Percentiles rank a stretch among this genome's conserved stretches.
phyloP scores from a whole-genome alignment of 2,797 vertebrate species.

The Podarcis lilfordi region DNA sequence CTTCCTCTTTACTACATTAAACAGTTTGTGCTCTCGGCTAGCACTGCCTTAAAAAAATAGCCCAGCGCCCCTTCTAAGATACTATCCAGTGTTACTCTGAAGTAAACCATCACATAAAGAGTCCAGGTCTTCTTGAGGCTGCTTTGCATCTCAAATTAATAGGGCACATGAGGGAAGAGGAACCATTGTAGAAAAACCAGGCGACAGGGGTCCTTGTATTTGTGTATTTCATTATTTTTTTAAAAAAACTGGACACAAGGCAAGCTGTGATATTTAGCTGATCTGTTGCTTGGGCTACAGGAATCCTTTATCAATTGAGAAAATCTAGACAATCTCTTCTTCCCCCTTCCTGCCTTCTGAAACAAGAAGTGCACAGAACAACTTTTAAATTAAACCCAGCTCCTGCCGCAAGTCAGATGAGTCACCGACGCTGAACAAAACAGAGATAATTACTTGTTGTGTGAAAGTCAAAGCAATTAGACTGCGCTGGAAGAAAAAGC shows the following conservation, averaged over 20 bases:
- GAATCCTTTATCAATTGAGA: background rate
- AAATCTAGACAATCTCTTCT: accelerated
- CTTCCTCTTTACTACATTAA: slow-evolving; percentile 51
- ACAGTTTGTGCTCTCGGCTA: slow-evolving; percentile 47
- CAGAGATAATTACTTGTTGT: background rate
- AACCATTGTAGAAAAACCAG: background rate
- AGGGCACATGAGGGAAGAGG: background rate
- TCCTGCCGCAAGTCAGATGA: background rate
- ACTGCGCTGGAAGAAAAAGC: slow-evolving; percentile 19
- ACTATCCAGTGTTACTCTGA: background rate
- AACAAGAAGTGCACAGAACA: accelerated
- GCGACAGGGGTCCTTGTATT: background rate
- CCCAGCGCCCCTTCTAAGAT: background rate
- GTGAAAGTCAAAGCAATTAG: slow-evolving; percentile 45
- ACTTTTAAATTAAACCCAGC: slow-evolving; percentile 4
- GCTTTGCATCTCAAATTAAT: slow-evolving; percentile 25
- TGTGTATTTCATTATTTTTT: background rate
- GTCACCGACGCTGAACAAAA: background rate
- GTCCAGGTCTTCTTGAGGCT: slow-evolving; percentile 9
- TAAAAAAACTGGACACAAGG: background rate
- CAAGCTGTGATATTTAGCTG: background rate
- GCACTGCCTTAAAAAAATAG: background rate
- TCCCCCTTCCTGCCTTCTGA: background rate
- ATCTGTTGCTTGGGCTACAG: background rate
- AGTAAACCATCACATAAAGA: slow-evolving; percentile 33